These are phyloP conservation scores for Ceratoteleas bidentatus DNA, from an alignment of 1,140 invertebrate genomes.

Conservation along the genomic window DNA sequence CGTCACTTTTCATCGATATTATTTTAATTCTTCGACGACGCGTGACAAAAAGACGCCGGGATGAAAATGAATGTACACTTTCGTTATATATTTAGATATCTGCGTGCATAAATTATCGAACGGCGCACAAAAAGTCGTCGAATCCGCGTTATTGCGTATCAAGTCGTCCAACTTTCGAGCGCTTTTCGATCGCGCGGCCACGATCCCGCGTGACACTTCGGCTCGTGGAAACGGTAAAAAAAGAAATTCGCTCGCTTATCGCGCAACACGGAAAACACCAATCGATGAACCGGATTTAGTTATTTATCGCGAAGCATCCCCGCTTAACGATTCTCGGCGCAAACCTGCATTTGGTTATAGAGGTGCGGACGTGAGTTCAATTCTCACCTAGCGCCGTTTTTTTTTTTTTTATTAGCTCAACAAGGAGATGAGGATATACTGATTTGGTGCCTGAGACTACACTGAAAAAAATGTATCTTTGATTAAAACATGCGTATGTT, in stretches of 20 bases:
- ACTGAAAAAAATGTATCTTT: no score
- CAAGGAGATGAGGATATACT: no score
- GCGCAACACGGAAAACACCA: neutral
- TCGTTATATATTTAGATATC: conserved; percentile 18
- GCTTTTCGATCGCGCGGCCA: neutral
- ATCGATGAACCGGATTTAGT: conserved; percentile 14
- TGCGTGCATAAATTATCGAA: conserved; percentile 24
- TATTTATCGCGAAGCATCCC: conserved; percentile 10
- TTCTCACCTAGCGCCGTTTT: neutral
- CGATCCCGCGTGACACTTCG: neutral
- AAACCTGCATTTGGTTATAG: conserved; percentile 23
- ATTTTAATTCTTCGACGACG: conserved; percentile 15
- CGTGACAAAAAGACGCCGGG: conserved; percentile 11
- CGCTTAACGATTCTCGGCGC: conserved; percentile 15
- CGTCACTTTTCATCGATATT: conserved; percentile 10
- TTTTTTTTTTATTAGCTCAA: no score
- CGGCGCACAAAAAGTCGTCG: conserved; percentile 2
- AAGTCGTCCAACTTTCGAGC: neutral
- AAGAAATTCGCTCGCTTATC: neutral
- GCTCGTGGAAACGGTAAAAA: neutral
- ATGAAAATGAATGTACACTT: conserved; percentile 8
- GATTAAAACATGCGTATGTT: no score
- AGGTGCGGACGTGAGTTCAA: conserved; percentile 5
- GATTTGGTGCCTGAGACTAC: no score
- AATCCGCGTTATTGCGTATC: neutral